Evolutionary conservation across 2,113 vertebrate genomes (phyloP).

Genomic region (Menidia beryllina): DNA sequence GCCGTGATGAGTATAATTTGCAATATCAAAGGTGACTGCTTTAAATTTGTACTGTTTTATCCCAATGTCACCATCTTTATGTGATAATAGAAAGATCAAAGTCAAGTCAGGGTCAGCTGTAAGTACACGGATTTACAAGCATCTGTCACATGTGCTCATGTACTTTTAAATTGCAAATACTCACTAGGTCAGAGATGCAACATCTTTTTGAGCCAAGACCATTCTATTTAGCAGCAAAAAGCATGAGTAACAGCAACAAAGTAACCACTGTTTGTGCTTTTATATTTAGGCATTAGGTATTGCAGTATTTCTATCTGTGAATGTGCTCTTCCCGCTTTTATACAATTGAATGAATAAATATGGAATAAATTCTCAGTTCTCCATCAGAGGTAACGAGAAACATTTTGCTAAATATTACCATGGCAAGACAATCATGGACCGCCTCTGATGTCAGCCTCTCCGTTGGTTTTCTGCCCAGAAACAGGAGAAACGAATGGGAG

Average conservation of each 20-base stretch:
- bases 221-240: neutral
- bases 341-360: conserved; percentile 50
- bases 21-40: neutral
- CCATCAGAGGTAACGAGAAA: conserved; percentile 48
- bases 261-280: neutral
- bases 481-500: conserved; percentile 45
- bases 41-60: neutral
- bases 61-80: neutral
- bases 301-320: conserved; percentile 21
- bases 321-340: conserved; percentile 17
- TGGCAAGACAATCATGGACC: conserved; percentile 46
- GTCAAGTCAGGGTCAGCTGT: neutral
- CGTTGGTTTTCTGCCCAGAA: conserved; percentile 64
- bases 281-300: conserved; percentile 3
- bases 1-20: neutral
- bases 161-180: neutral
- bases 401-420: conserved; percentile 52
- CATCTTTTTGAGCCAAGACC: neutral
- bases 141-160: neutral
- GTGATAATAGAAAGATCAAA: neutral
- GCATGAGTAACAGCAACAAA: neutral
- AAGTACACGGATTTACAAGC: neutral
- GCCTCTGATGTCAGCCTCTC: conserved; percentile 38
- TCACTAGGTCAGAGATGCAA: conserved; percentile 9
- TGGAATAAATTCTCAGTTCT: conserved; percentile 46